A percentile compares a stretch with the other conserved stretches of the same genome.
phyloP scores from a whole-genome alignment of 2,113 vertebrate species.

The Phalacrocorax pelagicus region DNA sequence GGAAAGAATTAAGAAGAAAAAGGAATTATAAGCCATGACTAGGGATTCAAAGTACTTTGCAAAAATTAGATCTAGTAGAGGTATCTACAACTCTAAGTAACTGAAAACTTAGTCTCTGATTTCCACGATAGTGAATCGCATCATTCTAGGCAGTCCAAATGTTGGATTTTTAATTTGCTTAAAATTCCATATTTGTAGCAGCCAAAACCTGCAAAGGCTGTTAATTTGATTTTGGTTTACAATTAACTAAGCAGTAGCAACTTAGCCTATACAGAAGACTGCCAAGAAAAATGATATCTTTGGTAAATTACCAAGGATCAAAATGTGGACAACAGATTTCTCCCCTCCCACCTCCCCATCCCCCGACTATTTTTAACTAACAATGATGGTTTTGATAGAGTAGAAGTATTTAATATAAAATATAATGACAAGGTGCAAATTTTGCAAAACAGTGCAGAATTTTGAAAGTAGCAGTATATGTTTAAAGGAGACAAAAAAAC shows the following conservation, averaged over 20 bases:
- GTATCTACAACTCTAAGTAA: not conserved
- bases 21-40: constrained; percentile 10
- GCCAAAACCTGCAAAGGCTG: constrained; percentile 70
- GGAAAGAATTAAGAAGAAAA: constrained; percentile 50
- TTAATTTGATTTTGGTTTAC: constrained; percentile 83
- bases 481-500: constrained; percentile 60
- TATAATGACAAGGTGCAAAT: constrained; percentile 64
- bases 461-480: constrained; percentile 40
- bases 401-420: constrained; percentile 47
- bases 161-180: constrained; percentile 43
- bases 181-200: constrained; percentile 31
- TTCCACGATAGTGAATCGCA: constrained; percentile 7
- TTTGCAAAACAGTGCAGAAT: constrained; percentile 57
- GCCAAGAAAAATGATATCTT: constrained; percentile 82
- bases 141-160: constrained; percentile 43
- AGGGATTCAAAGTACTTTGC: not conserved
- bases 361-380: constrained; percentile 68
- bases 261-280: constrained; percentile 61
- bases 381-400: constrained; percentile 51
- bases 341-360: not conserved
- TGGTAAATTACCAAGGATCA: constrained; percentile 76
- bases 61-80: constrained; percentile 2
- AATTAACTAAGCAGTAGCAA: constrained; percentile 82
- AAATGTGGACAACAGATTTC: constrained; percentile 79
- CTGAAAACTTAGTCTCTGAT: constrained; percentile 38